Conservation (phyloP, 2,888 invertebrate species). For the Callyntrura guangdongensis region DNA sequence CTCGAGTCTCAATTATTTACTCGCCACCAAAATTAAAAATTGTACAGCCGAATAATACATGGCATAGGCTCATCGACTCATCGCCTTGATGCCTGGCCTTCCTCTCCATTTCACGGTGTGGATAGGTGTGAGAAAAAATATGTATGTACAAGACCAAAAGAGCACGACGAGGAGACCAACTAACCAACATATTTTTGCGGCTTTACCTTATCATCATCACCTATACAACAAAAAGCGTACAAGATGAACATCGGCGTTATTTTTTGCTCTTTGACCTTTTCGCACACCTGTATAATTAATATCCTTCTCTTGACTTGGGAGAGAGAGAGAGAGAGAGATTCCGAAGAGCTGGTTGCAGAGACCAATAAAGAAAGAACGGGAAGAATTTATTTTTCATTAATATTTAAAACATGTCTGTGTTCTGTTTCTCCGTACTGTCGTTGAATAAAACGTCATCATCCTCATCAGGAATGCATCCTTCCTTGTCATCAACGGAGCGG, state of each 20-base stretch:
- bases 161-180: constrained; percentile 20
- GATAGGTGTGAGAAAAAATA: constrained; percentile 69
- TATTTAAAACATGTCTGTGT: constrained; percentile 11
- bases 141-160: background rate
- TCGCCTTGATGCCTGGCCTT: constrained; percentile 49
- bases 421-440: background rate
- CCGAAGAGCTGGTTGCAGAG: background rate
- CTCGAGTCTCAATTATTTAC: constrained; percentile 26
- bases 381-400: constrained; percentile 44
- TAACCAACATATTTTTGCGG: constrained; percentile 56
- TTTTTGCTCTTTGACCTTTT: constrained; percentile 69
- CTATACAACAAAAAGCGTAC: constrained; percentile 6
- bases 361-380: background rate
- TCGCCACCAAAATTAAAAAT: constrained; percentile 27
- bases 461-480: constrained; percentile 1
- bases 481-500: constrained; percentile 25
- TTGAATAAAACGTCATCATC: constrained; percentile 41
- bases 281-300: constrained; percentile 74
- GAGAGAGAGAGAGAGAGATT: constrained; percentile 19
- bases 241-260: constrained; percentile 42
- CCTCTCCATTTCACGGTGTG: constrained; percentile 67
- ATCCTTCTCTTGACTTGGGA: constrained; percentile 46
- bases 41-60: background rate
- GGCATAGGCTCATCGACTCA: background rate
- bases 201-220: constrained; percentile 1